A percentile compares a stretch with the other conserved stretches of the same genome.
Evolutionary conservation across 2,113 vertebrate genomes (phyloP).

Genomic region (Lipotes vexillifer): DNA sequence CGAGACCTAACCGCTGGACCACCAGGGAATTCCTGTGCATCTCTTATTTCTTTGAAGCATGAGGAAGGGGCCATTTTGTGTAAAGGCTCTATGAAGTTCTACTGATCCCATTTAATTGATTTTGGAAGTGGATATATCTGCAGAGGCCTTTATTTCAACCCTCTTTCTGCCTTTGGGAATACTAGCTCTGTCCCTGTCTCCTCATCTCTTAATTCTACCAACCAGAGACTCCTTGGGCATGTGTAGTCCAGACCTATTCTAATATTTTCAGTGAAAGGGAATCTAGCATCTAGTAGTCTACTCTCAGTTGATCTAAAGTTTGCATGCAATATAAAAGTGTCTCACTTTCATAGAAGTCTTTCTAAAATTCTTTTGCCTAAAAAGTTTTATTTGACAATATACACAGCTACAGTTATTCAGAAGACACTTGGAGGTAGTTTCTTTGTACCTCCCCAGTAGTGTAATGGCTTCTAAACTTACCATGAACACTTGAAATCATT

Average conservation of each 20-base stretch:
- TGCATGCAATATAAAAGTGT: not conserved
- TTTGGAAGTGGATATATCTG: not conserved
- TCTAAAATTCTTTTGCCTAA: not conserved
- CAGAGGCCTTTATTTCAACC: not conserved
- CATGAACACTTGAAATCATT: not conserved
- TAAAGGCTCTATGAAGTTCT: not conserved
- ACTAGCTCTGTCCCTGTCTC: not conserved
- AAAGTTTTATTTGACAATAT: not conserved
- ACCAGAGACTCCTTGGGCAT: not conserved
- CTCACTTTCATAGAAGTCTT: not conserved
- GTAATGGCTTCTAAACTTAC: not conserved
- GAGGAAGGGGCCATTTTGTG: not conserved
- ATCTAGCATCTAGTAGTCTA: not conserved
- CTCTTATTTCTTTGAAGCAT: not conserved
- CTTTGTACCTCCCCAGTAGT: not conserved
- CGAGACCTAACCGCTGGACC: no score
- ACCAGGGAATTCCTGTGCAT: no score
- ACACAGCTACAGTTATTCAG: not conserved
- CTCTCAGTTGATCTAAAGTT: not conserved
- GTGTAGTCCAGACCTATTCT: not conserved
- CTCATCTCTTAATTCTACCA: not conserved
- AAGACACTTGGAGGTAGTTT: not conserved
- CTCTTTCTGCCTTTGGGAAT: not conserved
- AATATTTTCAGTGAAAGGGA: not conserved
- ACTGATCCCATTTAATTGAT: not conserved